Base-by-base conservation (phyloP, 2,888 invertebrate genomes). In the Leuctra nigra region DNA sequence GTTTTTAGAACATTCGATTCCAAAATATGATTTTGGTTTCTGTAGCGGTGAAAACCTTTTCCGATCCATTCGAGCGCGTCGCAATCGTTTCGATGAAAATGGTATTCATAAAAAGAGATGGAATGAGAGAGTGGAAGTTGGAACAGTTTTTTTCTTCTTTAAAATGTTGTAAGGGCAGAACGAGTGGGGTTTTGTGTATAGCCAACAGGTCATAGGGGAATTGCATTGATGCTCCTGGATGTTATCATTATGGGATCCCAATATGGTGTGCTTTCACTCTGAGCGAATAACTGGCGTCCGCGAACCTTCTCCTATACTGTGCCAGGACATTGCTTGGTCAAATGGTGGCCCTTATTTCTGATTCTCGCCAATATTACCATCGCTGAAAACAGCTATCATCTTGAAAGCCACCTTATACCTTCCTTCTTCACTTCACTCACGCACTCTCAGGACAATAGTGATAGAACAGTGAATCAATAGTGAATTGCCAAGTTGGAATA, bases 1-100 rank as follows among this genome's bases (percentile, higher is more conserved):
- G 56, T 52, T 52, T 25, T 47, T n/a, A 22, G 47, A 53, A 39
- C 53, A 57, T 54, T 48, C 57, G 53, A 57, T 57, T 54, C 54
- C 53, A 54, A 57, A 57, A 57, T 57, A 57, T 57, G 57, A 57
- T 57, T 57, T 57, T 48, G 39, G 57, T 57, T 57, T 38, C 53
- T 23, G 53, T 54, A 38, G 57, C 46, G 50, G 55, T 39, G 47
- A 56, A 56, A 54, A 54, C 54, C 57, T 57, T 57, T 54, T 57
- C 57, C 57, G 36, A 57, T 57, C 53, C 57, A 57, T 47, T 48
- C 57, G 36, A 54, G 46, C 57, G 57, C 33, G 22, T 16, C 57
- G 22, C 57, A 54, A 57, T 54, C 57, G 57, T 46, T 57, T 29
- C 48, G 33, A 54, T 24, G 44, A 57, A 56, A 57, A 57, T 57